Evolutionary conservation across 2,888 invertebrate genomes (phyloP), one percentile per base, ranked within the genome.

Genomic region (Schizotus pectinicornis): DNA sequence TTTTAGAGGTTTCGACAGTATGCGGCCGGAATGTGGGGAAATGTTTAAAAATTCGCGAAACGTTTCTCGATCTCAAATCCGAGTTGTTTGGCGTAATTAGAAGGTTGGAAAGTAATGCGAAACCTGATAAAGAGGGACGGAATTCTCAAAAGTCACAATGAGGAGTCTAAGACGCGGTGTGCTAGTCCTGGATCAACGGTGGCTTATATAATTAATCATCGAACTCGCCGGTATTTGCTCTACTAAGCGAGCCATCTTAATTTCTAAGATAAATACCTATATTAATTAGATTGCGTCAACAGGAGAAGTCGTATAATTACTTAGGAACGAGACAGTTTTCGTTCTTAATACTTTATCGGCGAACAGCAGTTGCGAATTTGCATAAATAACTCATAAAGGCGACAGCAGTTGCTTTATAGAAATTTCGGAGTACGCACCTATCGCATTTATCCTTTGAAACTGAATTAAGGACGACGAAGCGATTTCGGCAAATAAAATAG

Each of bases 191-290:
- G 55, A 67, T 66, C 68, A 71, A 64, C 68, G 70, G 74, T 74
- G 74, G 73, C 76, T 76, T 71, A 72, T 71, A 76, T 78, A 78
- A 79, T 79, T 79, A 78, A 78, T 79, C 77, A 77, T 74, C 69
- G 72, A 76, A 76, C 76, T 77, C 72, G 73, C 72, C 75, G 74
- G 75, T 77, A 77, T 78, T 78, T 78, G 75, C 77, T 61, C 71
- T 76, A 71, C 71, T 74, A 76, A 77, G 77, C 77, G 76, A 76
- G 71, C 77, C 78, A 73, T 78, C 77, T 77, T 78, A 77, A 78
- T 78, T 78, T 77, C 74, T 75, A 77, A 78, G 78, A 77, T 78
- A 78, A 78, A 78, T 78, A 78, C 77, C 75, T 76, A 76, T 77
- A 77, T 77, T 78, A 78, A 78, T 78, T 78, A 77, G 76, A 77